Evolutionary conservation across 2,797 vertebrate genomes (phyloP), one percentile per base, ranked within the genome.

Genomic region (Scleropages formosus): DNA sequence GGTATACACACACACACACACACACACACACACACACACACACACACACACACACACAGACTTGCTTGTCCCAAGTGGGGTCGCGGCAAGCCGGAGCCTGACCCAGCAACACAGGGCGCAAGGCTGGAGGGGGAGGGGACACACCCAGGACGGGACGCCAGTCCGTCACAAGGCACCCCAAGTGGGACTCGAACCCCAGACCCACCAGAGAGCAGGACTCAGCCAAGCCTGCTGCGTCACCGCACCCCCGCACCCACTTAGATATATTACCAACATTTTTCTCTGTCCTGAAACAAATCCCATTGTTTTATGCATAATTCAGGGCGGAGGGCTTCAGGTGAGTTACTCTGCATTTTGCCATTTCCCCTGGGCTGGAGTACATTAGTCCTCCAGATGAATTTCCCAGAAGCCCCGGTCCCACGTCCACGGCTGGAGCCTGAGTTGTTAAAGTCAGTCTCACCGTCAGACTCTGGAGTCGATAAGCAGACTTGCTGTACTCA

Each of bases 271-370:
- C 47, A 49, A 16, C 46, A n/a, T 20, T 18, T 59, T n/a, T 26
- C 44, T 74, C 12, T 65, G 49, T 20, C 44, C 49, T 39, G 12
- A 20, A 10, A 26, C 11, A 66, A 31, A 74, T 58, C 16, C 61
- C 24, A 65, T 56, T 66, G 49, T 39, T n/a, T 13, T 66, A 66
- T 74, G 51, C 66, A 74, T 74, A 74, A 66, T 66, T 65, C 46
- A 74, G 16, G 27, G 31, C 7, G 10, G 39, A 31, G 9, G 31
- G 11, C n/a, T 64, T 20, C 73, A 74, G 73, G 61, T 74, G 63
- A 44, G 62, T 49, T 47, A 15, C 26, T 20, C 73, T 66, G 26
- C 47, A 65, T 27, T 56, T 53, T 20, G 24, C 27, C 39, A 18
- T 44, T 20, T 51, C 49, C 49, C 47, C 16, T 20, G 39, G 20